Percentiles rank a stretch among this genome's conserved stretches.
These are phyloP conservation scores for Pelusios castaneus DNA, from an alignment of 2,113 vertebrate genomes.

Conservation along the genomic window DNA sequence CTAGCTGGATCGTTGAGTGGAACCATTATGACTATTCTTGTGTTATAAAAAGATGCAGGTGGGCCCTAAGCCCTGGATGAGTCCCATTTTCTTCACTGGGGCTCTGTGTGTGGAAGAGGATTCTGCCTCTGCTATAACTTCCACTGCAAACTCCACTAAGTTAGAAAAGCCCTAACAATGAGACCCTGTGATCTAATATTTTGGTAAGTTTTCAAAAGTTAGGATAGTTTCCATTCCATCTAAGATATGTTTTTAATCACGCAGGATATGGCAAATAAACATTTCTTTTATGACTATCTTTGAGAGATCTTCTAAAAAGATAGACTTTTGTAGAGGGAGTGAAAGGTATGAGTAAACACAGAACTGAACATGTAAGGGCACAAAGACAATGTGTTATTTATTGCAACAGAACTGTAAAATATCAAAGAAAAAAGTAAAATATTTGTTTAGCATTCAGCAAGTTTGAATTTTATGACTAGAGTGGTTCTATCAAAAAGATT, in stretches of 20 bases:
- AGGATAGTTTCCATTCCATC: neutral
- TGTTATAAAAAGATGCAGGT: neutral
- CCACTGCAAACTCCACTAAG: fast-evolving
- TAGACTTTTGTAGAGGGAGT: conserved; percentile 21
- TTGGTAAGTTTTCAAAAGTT: conserved; percentile 7
- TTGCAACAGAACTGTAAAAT: conserved; percentile 12
- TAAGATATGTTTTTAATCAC: neutral
- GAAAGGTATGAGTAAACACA: neutral
- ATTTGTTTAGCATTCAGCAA: conserved; percentile 45
- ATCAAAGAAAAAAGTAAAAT: conserved; percentile 44
- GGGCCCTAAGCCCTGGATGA: neutral
- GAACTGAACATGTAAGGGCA: conserved; percentile 24
- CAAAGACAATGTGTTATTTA: conserved; percentile 33
- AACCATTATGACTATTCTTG: neutral
- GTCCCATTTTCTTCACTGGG: neutral
- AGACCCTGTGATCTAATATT: neutral
- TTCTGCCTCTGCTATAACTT: neutral
- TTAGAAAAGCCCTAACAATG: neutral
- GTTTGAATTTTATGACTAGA: conserved; percentile 46
- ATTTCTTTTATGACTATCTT: conserved; percentile 7
- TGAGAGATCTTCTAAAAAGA: neutral
- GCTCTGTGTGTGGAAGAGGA: neutral
- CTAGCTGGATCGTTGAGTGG: neutral
- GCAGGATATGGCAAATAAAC: conserved; percentile 40
- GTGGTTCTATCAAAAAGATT: conserved; percentile 47